Evolutionary conservation across 2,113 vertebrate species (phyloP), one percentile per base, ranked within the genome.

Genomic region (Gobius niger): DNA sequence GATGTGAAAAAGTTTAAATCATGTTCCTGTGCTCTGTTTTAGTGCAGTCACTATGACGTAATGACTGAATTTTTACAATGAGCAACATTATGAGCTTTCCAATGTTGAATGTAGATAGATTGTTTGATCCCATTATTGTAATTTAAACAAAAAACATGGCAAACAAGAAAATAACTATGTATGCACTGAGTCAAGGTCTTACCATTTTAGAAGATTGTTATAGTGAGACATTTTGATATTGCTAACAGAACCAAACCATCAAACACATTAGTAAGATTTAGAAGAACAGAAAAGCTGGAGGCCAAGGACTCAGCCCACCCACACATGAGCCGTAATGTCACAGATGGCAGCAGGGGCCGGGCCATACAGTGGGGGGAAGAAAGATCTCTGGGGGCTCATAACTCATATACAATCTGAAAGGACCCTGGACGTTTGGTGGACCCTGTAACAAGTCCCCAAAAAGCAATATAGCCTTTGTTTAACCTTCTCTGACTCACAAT

Each of bases 291-390:
- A 65, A 75, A 74, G 75, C 82, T 78, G 72, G 64, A 87, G 83
- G 87, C 88, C 75, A 79, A 70, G 18, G 70, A 69, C 63, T 82
- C 70, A 52, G 49, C 72, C 79, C 87, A 59, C 71, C 73, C 78
- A 87, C 83, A 63, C 80, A 67, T 72, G 81, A 82, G 67, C 77
- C 62, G 40, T 75, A 76, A 87, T 82, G 85, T 81, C 83, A 83
- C 83, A 91, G 86, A 86, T 84, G 87, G 71, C 64, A 60, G 70
- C 68, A 59, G 70, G 67, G 78, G 70, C 68, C 73, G 67, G 78
- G 70, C 68, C 73, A 12, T 54, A 70, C 76, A 1, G 88, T 68
- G 70, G 82, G 75, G 75, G 75, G 77, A 47, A 67, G 78, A 67
- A 68, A 73, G 69, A 80, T 76, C 84, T 82, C 73, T 75, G 16